Evolutionary conservation across 2,113 vertebrate genomes (phyloP).

Genomic region (Felis chaus): DNA sequence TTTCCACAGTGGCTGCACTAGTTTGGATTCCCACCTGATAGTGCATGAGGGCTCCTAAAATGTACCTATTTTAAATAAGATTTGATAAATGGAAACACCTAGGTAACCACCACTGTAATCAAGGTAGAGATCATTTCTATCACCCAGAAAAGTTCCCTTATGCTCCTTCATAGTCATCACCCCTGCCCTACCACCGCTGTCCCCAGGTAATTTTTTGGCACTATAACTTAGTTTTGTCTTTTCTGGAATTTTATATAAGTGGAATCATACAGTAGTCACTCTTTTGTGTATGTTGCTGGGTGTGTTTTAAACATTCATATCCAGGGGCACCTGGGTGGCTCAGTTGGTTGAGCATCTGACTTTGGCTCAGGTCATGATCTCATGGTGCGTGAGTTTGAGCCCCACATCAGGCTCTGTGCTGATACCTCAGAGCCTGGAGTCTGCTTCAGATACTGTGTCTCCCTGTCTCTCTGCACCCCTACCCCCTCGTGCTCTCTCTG

Average conservation of each 20-base stretch:
- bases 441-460: too few relatives aligned
- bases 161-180: neutral
- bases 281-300: neutral
- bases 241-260: neutral
- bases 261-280: neutral
- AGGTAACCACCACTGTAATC: neutral
- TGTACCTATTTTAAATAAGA: neutral
- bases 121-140: neutral
- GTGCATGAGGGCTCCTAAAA: neutral
- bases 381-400: too few relatives aligned
- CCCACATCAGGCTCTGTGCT: too few relatives aligned
- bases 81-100: neutral
- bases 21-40: neutral
- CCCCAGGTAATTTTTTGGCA: neutral
- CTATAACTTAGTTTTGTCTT: neutral
- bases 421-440: too few relatives aligned
- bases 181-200: neutral
- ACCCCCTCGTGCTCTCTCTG: too few relatives aligned
- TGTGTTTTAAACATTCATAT: neutral
- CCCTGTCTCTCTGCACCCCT: too few relatives aligned
- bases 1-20: neutral
- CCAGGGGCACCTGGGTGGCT: too few relatives aligned
- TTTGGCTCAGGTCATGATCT: too few relatives aligned
- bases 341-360: too few relatives aligned
- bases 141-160: neutral